phyloP scores from a whole-genome alignment of 2,797 vertebrate genomes.

The Erithacus rubecula region DNA sequence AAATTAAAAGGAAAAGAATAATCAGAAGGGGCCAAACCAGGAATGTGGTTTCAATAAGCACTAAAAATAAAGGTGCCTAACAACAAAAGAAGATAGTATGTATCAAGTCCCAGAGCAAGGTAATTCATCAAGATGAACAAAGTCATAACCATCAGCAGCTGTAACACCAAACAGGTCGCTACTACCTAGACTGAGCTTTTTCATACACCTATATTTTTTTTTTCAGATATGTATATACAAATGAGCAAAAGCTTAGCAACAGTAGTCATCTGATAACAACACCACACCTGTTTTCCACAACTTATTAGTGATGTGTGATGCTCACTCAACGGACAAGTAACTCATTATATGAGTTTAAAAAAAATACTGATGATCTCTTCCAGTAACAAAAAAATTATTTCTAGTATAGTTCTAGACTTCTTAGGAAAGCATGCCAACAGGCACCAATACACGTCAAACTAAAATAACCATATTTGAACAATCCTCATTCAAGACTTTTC shows the following conservation, averaged over 20 bases:
- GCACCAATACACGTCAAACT: background rate
- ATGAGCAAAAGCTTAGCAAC: background rate
- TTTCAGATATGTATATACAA: background rate
- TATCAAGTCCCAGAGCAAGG: background rate
- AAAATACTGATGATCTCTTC: background rate
- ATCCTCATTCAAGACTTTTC: background rate
- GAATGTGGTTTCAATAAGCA: background rate
- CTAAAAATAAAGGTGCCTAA: background rate
- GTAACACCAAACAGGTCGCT: background rate
- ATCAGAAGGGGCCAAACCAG: background rate
- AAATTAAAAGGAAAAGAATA: background rate
- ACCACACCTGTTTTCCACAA: background rate
- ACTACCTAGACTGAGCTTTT: background rate
- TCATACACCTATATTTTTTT: background rate
- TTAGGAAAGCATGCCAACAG: background rate
- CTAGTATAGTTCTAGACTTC: background rate
- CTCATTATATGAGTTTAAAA: background rate
- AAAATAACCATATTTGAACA: background rate
- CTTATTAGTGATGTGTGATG: background rate
- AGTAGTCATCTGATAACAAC: background rate
- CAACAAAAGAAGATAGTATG: background rate
- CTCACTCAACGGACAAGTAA: background rate
- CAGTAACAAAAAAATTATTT: background rate
- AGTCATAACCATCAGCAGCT: background rate
- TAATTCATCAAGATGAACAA: background rate